These are phyloP conservation scores for Xanthostigma xanthostigma DNA, from an alignment of 2,888 invertebrate species.

Conservation along the genomic window DNA sequence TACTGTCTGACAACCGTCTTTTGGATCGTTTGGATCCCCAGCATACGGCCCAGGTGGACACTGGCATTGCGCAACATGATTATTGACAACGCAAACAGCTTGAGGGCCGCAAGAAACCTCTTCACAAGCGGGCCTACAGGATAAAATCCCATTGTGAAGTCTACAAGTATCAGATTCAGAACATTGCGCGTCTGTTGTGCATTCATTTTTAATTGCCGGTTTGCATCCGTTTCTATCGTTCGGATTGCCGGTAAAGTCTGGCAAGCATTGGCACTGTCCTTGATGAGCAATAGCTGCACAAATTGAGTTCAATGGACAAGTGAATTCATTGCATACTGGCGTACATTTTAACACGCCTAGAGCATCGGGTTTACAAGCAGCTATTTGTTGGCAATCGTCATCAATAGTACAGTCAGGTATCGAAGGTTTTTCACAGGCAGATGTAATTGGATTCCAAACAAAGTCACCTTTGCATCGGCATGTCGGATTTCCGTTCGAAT, in stretches of 20 bases:
- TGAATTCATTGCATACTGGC: conserved; percentile 62
- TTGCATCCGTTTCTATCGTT: conserved; percentile 80
- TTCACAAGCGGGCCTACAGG: conserved; percentile 67
- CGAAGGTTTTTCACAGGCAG: conserved; percentile 72
- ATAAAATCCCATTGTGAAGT: conserved; percentile 39
- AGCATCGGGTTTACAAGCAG: conserved; percentile 69
- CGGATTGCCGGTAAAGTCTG: conserved; percentile 77
- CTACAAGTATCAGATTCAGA: conserved; percentile 68
- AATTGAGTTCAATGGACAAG: conserved; percentile 70
- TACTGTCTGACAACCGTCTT: conserved; percentile 60
- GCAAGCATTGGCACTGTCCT: conserved; percentile 69
- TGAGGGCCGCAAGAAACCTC: conserved; percentile 66
- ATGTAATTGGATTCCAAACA: conserved; percentile 70
- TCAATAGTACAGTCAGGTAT: conserved; percentile 65
- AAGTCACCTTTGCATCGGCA: conserved; percentile 68
- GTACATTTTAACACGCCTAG: conserved; percentile 73
- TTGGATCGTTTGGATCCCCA: conserved; percentile 68
- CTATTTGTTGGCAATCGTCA: conserved; percentile 50
- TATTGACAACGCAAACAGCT: conserved; percentile 77
- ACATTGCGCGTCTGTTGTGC: conserved; percentile 67
- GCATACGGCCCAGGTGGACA: conserved; percentile 78
- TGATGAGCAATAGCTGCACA: conserved; percentile 59
- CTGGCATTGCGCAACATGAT: conserved; percentile 78
- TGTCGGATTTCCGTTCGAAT: conserved; percentile 48
- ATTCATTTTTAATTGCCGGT: conserved; percentile 55